Percentiles rank a stretch among this genome's conserved stretches.
phyloP scores from a whole-genome alignment of 2,113 vertebrate genomes.

The Henicopernis longicauda region DNA sequence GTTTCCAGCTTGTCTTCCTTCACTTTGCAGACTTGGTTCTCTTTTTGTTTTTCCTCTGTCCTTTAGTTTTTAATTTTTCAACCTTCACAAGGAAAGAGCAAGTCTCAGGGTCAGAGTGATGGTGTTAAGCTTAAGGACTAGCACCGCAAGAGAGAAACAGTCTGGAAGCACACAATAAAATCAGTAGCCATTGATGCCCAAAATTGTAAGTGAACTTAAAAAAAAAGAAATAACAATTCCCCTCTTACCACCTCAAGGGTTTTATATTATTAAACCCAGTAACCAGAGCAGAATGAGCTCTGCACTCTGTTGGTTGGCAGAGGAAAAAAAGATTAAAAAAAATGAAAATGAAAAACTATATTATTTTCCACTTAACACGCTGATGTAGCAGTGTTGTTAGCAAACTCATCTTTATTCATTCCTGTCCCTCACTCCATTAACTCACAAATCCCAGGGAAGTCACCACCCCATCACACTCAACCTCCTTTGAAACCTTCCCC shows the following conservation, averaged over 20 bases:
- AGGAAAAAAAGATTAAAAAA: not conserved
- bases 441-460: not conserved
- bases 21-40: not conserved
- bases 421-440: not conserved
- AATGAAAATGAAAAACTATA: not conserved
- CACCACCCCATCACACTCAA: not conserved
- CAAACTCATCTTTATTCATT: not conserved
- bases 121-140: not conserved
- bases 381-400: not conserved
- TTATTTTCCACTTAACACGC: not conserved
- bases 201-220: constrained; percentile 31
- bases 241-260: not conserved
- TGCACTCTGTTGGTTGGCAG: not conserved
- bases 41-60: not conserved
- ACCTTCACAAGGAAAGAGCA: not conserved
- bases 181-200: not conserved
- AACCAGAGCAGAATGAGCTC: not conserved
- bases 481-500: not conserved
- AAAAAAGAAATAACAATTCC: constrained; percentile 5
- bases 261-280: constrained; percentile 26
- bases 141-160: not conserved
- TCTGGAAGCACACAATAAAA: not conserved
- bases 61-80: not conserved
- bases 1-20: not conserved
- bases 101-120: not conserved